Evolutionary conservation across 2,888 invertebrate genomes (phyloP).

Genomic region (Pheosia gnoma): DNA sequence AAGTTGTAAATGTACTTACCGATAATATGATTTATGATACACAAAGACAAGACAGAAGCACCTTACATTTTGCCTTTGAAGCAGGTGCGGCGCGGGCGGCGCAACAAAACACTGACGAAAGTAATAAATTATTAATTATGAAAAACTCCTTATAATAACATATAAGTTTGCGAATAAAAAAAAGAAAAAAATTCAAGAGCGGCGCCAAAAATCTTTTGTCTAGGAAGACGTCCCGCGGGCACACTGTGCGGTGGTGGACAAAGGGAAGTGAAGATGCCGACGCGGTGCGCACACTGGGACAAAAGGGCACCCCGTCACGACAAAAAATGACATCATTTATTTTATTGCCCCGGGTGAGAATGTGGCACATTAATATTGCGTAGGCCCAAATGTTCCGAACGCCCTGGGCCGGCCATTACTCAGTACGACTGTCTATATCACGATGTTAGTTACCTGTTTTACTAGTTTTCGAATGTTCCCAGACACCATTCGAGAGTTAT

Average conservation of each 20-base stretch:
- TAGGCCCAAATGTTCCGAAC: slow-evolving; percentile 75
- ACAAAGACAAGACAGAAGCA: slow-evolving; percentile 71
- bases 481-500: slow-evolving; percentile 29
- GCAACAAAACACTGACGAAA: slow-evolving; percentile 69
- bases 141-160: slow-evolving; percentile 70
- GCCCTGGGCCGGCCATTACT: slow-evolving; percentile 75
- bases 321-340: slow-evolving; percentile 84
- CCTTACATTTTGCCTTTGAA: slow-evolving; percentile 55
- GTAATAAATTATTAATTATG: slow-evolving; percentile 83
- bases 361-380: slow-evolving; percentile 80
- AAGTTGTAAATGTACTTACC: slow-evolving; percentile 24
- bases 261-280: slow-evolving; percentile 67
- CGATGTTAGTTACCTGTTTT: slow-evolving; percentile 34
- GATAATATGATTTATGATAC: slow-evolving; percentile 66
- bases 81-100: slow-evolving; percentile 60
- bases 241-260: slow-evolving; percentile 59
- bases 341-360: slow-evolving; percentile 82
- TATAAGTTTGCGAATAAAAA: slow-evolving; percentile 65
- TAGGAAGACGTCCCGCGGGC: slow-evolving; percentile 71
- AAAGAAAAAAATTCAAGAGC: slow-evolving; percentile 62
- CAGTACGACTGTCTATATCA: slow-evolving; percentile 46
- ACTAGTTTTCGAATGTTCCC: slow-evolving; percentile 16
- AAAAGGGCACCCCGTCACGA: slow-evolving; percentile 72
- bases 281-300: slow-evolving; percentile 65
- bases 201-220: slow-evolving; percentile 81